Evolutionary conservation across 2,888 invertebrate genomes (phyloP).

Genomic region (Caenorhabditis sp.): DNA sequence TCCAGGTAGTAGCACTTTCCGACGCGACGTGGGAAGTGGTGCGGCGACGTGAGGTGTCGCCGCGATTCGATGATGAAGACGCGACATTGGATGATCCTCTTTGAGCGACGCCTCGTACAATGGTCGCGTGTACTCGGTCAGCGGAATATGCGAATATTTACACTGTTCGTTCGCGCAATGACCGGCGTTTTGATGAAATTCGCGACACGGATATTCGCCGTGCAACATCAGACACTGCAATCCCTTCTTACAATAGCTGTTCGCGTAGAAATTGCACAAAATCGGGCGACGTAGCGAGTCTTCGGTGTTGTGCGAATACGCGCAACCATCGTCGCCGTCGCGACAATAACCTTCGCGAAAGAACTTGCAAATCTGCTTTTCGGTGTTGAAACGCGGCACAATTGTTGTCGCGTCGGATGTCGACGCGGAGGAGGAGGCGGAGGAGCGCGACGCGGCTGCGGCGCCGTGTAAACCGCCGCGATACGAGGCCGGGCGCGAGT

Average conservation of each 20-base stretch:
- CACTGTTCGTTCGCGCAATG: constrained; percentile 65
- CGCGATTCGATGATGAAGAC: constrained; percentile 1
- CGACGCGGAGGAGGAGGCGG: too few relatives aligned
- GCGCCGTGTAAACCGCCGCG: constrained; percentile 32
- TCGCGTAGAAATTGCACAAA: constrained; percentile 68
- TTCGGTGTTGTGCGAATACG: constrained; percentile 67
- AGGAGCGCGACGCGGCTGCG: too few relatives aligned
- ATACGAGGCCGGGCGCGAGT: constrained; percentile 17
- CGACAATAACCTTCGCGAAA: constrained; percentile 71
- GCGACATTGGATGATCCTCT: constrained; percentile 29
- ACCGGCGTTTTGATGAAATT: constrained; percentile 60
- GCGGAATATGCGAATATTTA: constrained; percentile 65
- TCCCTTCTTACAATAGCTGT: constrained; percentile 68
- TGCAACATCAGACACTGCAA: constrained; percentile 63
- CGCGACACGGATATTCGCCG: constrained; percentile 69
- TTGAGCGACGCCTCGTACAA: constrained; percentile 60
- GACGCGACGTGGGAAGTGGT: constrained; percentile 22
- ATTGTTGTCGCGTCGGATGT: too few relatives aligned
- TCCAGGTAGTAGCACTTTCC: constrained; percentile 61
- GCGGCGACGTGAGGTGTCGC: background rate
- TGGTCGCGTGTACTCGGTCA: constrained; percentile 66
- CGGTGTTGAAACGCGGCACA: constrained; percentile 37
- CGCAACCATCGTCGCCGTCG: constrained; percentile 68
- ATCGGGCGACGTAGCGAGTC: constrained; percentile 64
- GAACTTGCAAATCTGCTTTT: constrained; percentile 69